Base-by-base conservation (phyloP, 2,888 invertebrate genomes). In the Pardosa pseudoannulata region DNA sequence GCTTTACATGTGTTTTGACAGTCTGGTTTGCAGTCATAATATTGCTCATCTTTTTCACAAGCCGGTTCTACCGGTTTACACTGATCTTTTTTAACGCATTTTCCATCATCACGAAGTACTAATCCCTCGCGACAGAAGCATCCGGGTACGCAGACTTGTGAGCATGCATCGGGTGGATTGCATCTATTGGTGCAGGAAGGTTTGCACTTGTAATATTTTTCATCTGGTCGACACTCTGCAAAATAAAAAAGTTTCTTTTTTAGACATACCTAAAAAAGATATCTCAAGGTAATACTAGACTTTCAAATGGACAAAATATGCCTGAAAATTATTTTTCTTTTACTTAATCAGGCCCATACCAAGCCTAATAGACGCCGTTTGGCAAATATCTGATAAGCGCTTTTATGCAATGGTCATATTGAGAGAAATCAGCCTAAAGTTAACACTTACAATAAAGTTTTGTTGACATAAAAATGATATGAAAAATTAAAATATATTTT, bases 21-120 rank as follows among this genome's bases (percentile, higher is more conserved):
- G 6, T 16, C 11, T 11, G 56, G 31, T n/a, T 32, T 32, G 67
- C 67, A 67, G 9, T 16, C 2, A 23, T 67, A 67, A 9, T 32
- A 32, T n/a, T 67, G n/a, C n/a, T 32, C 32, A 27, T 31, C n/a
- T 32, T 32, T 67, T 2, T 28, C 6, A 11, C 67, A 67, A 7
- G 0, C 6, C 1, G 0, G 5, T 9, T 13, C n/a, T 31, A n/a
- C 19, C 7, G 13, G 6, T 3, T 29, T 11, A n/a, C 64, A 65
- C 1, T 65, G 16, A 0, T 65, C 64, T 7, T 28, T 28, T 9
- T 11, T 65, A 11, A 65, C 72, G n/a, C 80, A 80, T 27, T 36
- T 73, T 3, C 80, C 80, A 23, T 73, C 29, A n/a, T 67, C 67
- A n/a, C 65, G 16, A 11, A 0, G 64, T 2, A 65, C 64, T 1